Evolutionary conservation across 2,888 invertebrate genomes (phyloP).

Genomic region (Apoda limacodes): DNA sequence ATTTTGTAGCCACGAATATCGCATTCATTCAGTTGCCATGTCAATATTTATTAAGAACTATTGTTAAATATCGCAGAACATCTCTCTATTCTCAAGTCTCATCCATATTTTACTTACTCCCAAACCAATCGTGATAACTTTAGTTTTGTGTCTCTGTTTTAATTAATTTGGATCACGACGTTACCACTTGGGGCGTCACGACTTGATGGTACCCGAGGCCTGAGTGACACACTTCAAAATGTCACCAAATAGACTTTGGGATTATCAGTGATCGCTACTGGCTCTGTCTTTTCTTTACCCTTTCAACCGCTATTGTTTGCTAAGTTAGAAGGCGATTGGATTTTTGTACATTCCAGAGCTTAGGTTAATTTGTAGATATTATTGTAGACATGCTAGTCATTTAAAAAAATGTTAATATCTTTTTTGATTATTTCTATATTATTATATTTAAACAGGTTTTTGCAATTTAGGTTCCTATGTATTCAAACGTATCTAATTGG

Average conservation of each 20-base stretch:
- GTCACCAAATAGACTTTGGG: conserved; percentile 54
- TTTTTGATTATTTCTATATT: too few species aligned
- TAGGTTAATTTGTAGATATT: too few species aligned
- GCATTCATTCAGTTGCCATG: background rate
- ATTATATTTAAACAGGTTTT: too few species aligned
- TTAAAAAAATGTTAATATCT: too few species aligned
- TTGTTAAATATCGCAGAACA: background rate
- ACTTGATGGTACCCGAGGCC: conserved; percentile 43
- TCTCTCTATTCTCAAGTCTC: conserved; percentile 25
- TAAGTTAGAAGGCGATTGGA: too few species aligned
- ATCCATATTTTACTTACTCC: conserved; percentile 42
- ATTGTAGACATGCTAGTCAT: too few species aligned
- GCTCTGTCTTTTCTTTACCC: too few species aligned
- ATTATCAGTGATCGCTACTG: conserved; percentile 47
- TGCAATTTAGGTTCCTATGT: too few species aligned
- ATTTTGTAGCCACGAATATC: background rate
- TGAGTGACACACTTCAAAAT: conserved; percentile 68
- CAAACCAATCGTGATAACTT: conserved; percentile 59
- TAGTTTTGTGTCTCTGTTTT: conserved; percentile 64
- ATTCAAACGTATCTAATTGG: too few species aligned
- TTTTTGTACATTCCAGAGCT: too few species aligned
- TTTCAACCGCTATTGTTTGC: too few species aligned
- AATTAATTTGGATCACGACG: conserved; percentile 70
- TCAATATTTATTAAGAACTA: conserved; percentile 1
- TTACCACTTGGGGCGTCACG: conserved; percentile 66